phyloP scores from a whole-genome alignment of 2,113 vertebrate genomes.

The Pyrgilauda ruficollis region DNA sequence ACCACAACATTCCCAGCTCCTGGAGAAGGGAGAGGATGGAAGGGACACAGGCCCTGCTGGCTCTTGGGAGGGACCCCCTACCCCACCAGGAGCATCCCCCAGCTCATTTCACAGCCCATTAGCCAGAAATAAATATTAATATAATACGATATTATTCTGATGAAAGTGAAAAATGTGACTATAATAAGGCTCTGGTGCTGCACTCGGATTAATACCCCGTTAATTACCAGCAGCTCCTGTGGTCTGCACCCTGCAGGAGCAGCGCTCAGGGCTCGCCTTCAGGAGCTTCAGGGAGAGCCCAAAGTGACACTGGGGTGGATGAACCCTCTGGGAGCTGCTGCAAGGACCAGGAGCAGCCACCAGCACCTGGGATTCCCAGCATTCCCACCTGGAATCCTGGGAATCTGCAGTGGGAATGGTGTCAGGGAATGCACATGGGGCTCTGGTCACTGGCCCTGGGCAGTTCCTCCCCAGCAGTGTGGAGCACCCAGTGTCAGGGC shows the following conservation, averaged over 20 bases:
- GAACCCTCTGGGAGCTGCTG: background rate
- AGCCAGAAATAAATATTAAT: slow-evolving; percentile 66
- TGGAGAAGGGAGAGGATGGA: background rate
- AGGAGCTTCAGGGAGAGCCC: background rate
- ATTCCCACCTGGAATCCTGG: background rate
- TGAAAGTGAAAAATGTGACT: slow-evolving; percentile 62
- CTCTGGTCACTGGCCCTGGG: background rate
- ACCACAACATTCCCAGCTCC: rapidly evolving
- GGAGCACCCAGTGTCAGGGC: background rate
- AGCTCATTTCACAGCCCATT: slow-evolving; percentile 43
- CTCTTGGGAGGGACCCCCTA: background rate
- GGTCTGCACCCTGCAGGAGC: background rate
- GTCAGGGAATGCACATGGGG: rapidly evolving
- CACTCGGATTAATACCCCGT: slow-evolving; percentile 27
- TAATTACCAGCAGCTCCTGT: slow-evolving; percentile 57
- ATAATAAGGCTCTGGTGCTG: slow-evolving; percentile 37
- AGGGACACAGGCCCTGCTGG: background rate
- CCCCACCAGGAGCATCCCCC: background rate
- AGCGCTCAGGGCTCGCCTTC: rapidly evolving
- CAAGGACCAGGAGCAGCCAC: background rate
- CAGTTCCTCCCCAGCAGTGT: rapidly evolving
- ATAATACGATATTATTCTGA: slow-evolving; percentile 54
- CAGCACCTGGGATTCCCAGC: background rate
- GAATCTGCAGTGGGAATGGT: rapidly evolving
- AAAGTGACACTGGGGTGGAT: rapidly evolving